Base-by-base conservation (phyloP, 2,113 vertebrate genomes). In the Motacilla alba region DNA sequence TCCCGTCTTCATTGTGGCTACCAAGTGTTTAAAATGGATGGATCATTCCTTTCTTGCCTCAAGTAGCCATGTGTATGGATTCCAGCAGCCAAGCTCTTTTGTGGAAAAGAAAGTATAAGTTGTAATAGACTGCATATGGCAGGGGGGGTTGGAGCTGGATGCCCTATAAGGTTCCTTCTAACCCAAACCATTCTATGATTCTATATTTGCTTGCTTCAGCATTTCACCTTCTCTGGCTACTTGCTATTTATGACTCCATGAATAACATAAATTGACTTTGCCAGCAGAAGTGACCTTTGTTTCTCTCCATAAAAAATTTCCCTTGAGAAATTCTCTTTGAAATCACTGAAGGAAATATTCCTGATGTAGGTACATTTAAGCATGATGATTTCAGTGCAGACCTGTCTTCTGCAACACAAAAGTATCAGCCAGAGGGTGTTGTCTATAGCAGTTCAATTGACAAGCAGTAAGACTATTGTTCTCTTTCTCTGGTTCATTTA, bases 381-480 rank as follows among this genome's bases (percentile, higher is more conserved):
- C 44, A 8, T 56, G 63, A 50, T 56, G 35, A 70, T 63, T 93
- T 79, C 73, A 50, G 6, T 24, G 35, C 63, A 50, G 39, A 70
- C 50, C 10, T 60, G 49, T 52, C 46, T 91, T 91, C 50, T 90
- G 85, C 58, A 80, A 39, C 44, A 46, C 15, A 16, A 8, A 73
- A 93, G 59, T 74, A 70, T 70, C 64, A 58, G 8, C 3, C 47
- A 55, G 47, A 92, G 80, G 76, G 76, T 70, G 90, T 92, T 78
- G 76, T 49, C 82, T 62, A 2, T 35, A 80, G 85, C 50, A 89
- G 56, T 63, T 92, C 19, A 83, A 56, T 60, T 87, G 91, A 72
- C 68, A 78, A 78, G 88, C 68, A 64, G 43, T 90, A 78, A 81
- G 82, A 33, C 44, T 80, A 27, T 74, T 96, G 85, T 94, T 92